Evolutionary conservation across 2,113 vertebrate genomes (phyloP), one percentile per base, ranked within the genome.

Genomic region (Verasper variegatus): DNA sequence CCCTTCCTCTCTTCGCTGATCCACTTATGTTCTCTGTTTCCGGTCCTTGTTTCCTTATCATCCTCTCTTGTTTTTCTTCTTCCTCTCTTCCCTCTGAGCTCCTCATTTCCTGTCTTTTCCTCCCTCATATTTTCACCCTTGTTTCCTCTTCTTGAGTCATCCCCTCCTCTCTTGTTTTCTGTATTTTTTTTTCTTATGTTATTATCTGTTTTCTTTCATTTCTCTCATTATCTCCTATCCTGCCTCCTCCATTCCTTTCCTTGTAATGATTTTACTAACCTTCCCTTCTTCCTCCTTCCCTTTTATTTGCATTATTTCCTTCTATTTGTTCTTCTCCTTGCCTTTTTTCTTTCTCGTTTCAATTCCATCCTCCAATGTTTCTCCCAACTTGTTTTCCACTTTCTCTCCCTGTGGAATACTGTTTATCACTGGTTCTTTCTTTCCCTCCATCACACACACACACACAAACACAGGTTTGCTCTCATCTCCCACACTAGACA

Each of bases 11-110:
- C 24, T 4, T 31, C 45, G 40, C 59, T 58, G 51, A 68, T 68
- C 64, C 57, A 62, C 51, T 63, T 51, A 12, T 35, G 37, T 62
- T 51, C 58, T 64, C 35, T 61, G 20, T 74, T 80, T 80, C 70
- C 52, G 51, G 49, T 71, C 52, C 52, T 31, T 72, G 40, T 76
- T 80, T 76, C 23, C 4, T 20, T 56, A 55, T 23, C 55, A n/a
- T 63, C 21, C 10, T 61, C 37, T 64, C 12, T 26, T 67, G 20
- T 49, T 66, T 54, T 58, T 31, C 59, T 64, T 21, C 17, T 42
- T 58, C 55, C 23, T 56, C 9, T 55, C 12, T 24, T 58, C 54
- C 55, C 21, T 56, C 12, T 31, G 5, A 47, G 17, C 56, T 52
- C 57, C 62, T 71, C 26, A 20, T 59, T 74, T 72, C 55, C 21